Conservation (phyloP, 2,888 invertebrate genomes). For the Limenitis camilla region DNA sequence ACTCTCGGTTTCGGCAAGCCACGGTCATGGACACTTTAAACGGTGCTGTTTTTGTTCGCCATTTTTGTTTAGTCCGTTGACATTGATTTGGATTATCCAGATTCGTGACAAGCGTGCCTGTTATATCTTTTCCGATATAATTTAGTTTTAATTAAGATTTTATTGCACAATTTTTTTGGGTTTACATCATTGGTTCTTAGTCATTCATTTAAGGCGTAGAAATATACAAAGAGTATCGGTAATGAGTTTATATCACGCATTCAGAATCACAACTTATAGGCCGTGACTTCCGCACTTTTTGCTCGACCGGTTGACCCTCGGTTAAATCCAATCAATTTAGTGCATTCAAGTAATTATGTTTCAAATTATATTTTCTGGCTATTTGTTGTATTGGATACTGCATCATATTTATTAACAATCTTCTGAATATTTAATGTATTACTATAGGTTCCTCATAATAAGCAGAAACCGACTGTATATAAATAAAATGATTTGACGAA, state of each 20-base stretch:
- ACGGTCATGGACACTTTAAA: conserved; percentile 57
- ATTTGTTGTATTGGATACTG: conserved; percentile 1
- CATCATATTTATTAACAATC: neutral
- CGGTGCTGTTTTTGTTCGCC: conserved; percentile 27
- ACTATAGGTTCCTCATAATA: neutral
- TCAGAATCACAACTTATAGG: conserved; percentile 22
- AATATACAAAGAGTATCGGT: conserved; percentile 15
- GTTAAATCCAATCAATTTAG: conserved; percentile 24
- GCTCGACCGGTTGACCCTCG: conserved; percentile 32
- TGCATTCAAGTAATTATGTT: conserved; percentile 18
- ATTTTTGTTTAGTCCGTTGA: conserved; percentile 10
- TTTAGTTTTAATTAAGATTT: no score
- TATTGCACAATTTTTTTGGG: neutral
- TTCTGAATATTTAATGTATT: neutral
- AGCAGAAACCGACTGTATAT: conserved; percentile 1
- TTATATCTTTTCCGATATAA: no score
- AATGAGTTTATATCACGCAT: conserved; percentile 20
- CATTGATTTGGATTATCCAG: conserved; percentile 11
- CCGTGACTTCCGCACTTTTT: conserved; percentile 45
- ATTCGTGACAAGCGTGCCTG: no score
- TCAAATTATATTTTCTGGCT: conserved; percentile 9
- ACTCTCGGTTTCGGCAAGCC: conserved; percentile 58
- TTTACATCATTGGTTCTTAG: neutral
- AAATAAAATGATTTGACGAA: conserved; percentile 12
- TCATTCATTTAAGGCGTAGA: conserved; percentile 1